Evolutionary conservation across 2,888 invertebrate genomes (phyloP).

Genomic region (Erebia epiphron): DNA sequence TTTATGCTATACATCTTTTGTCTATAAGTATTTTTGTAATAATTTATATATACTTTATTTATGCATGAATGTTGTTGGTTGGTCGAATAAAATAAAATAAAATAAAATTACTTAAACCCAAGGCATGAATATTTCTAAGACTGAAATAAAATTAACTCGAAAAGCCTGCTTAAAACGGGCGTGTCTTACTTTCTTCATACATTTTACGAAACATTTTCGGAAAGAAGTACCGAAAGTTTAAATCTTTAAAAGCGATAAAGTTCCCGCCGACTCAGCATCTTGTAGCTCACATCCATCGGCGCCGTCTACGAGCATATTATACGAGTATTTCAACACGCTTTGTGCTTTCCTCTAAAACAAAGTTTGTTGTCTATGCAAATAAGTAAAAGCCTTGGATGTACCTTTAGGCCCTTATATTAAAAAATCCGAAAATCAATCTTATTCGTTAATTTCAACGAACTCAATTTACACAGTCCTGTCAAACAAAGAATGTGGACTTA

Average conservation of each 20-base stretch:
- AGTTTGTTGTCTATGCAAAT: neutral
- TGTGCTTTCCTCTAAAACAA: neutral
- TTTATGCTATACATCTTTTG: too few relatives aligned
- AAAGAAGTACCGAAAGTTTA: conserved; percentile 11
- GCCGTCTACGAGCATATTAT: neutral
- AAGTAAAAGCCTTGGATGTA: neutral
- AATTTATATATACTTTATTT: too few relatives aligned
- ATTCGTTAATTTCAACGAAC: too few relatives aligned
- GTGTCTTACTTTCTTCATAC: neutral
- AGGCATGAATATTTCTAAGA: too few relatives aligned
- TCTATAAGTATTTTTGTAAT: too few relatives aligned
- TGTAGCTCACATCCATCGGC: conserved; percentile 6
- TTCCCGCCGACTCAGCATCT: conserved; percentile 7
- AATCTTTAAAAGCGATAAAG: conserved; percentile 7
- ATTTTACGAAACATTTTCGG: neutral
- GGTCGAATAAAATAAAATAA: too few relatives aligned
- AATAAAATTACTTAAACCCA: too few relatives aligned
- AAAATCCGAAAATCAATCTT: neutral
- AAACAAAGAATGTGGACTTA: too few relatives aligned
- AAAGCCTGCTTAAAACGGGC: neutral
- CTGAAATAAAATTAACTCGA: neutral
- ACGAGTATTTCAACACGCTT: conserved; percentile 11
- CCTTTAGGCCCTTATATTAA: neutral
- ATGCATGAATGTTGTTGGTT: too few relatives aligned
- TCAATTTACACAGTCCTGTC: too few relatives aligned